Evolutionary conservation across 2,888 invertebrate genomes (phyloP).

Genomic region (Microdon myrmicae): DNA sequence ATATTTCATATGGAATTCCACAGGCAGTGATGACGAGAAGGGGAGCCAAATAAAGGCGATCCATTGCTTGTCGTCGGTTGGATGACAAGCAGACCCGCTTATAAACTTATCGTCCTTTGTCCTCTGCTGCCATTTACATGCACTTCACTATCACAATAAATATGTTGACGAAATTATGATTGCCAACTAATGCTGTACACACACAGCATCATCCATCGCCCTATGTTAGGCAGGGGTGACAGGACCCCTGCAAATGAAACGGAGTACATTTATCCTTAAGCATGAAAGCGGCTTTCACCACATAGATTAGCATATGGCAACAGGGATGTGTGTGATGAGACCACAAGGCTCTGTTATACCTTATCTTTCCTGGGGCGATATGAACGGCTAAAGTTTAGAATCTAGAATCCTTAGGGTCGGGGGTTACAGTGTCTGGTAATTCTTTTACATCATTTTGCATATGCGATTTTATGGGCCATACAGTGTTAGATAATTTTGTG

Average conservation of each 20-base stretch:
- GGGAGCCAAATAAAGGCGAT: background rate
- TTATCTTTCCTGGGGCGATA: too few relatives aligned
- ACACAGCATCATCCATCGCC: conserved; percentile 12
- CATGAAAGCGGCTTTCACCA: conserved; percentile 38
- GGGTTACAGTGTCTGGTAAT: conserved; percentile 26
- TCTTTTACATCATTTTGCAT: conserved; percentile 49
- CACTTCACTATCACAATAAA: conserved; percentile 50
- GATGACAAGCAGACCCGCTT: conserved; percentile 8
- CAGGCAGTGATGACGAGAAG: background rate
- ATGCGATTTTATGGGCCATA: conserved; percentile 49
- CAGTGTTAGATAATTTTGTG: conserved; percentile 29
- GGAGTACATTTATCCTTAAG: conserved; percentile 23
- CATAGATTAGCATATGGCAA: conserved; percentile 44
- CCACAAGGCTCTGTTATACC: conserved; percentile 19
- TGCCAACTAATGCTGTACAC: conserved; percentile 39
- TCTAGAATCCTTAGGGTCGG: background rate
- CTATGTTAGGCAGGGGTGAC: background rate
- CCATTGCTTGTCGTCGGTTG: background rate
- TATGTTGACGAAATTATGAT: conserved; percentile 51
- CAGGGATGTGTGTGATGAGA: conserved; percentile 21
- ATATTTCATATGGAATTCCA: conserved; percentile 43
- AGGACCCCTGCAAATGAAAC: conserved; percentile 28
- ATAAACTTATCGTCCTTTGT: conserved; percentile 44
- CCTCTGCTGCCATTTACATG: conserved; percentile 41
- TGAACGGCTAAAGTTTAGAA: too few relatives aligned